Percentiles rank a stretch among this genome's conserved stretches.
These are phyloP conservation scores for Agrilus biguttatus DNA, from an alignment of 2,888 invertebrate species.

Conservation along the genomic window DNA sequence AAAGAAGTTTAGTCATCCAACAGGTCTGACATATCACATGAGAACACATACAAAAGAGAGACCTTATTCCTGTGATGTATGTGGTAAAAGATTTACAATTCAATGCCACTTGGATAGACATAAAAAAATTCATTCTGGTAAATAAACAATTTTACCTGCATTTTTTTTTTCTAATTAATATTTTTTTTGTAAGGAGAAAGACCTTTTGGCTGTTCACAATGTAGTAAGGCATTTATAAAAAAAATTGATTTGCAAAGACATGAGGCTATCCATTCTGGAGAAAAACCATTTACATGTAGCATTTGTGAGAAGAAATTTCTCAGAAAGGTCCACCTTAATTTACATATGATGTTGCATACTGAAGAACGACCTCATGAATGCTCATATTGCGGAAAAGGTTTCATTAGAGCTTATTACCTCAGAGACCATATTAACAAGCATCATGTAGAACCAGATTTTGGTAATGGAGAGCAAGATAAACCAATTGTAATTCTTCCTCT, in stretches of 20 bases:
- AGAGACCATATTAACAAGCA: constrained; percentile 19
- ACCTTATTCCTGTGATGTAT: constrained; percentile 20
- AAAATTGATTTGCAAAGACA: constrained; percentile 22
- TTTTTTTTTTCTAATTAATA: background rate
- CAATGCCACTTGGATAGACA: constrained; percentile 21
- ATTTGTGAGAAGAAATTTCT: constrained; percentile 20
- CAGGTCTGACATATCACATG: constrained; percentile 15
- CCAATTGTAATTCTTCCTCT: too few species aligned
- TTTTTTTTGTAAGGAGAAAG: constrained; percentile 15
- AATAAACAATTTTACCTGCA: background rate
- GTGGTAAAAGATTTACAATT: constrained; percentile 20
- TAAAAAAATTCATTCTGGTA: constrained; percentile 21
- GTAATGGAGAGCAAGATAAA: too few species aligned
- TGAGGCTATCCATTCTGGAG: constrained; percentile 19
- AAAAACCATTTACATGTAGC: constrained; percentile 17
- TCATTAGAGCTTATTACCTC: constrained; percentile 20
- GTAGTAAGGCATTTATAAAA: constrained; percentile 20
- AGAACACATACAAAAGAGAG: constrained; percentile 21
- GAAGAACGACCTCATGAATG: constrained; percentile 21
- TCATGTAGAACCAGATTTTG: constrained; percentile 9
- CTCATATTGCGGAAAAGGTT: constrained; percentile 20
- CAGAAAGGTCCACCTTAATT: constrained; percentile 18
- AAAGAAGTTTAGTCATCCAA: constrained; percentile 14
- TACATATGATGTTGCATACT: constrained; percentile 22
- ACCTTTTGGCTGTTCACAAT: constrained; percentile 18